phyloP scores from a whole-genome alignment of 2,888 invertebrate genomes.

The Odontocolon sp. region DNA sequence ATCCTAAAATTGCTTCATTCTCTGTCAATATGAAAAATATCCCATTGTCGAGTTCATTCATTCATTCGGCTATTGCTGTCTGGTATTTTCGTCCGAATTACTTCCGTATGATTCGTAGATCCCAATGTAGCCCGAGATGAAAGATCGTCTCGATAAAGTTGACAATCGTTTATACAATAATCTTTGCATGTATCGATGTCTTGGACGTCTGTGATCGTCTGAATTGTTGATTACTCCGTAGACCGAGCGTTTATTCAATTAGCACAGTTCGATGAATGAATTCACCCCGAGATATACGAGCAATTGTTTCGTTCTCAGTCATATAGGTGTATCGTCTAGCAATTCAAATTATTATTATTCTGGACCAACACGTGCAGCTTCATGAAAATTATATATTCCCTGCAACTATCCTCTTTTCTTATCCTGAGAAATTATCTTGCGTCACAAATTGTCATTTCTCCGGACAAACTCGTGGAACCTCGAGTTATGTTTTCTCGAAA shows the following conservation, averaged over 20 bases:
- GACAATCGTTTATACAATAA: conserved; percentile 1
- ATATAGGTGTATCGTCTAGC: no score
- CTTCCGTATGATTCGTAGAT: neutral
- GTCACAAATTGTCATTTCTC: no score
- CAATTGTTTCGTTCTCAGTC: neutral
- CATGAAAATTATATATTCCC: no score
- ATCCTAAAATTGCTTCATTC: neutral
- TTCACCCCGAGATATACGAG: conserved; percentile 1
- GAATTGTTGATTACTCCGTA: conserved; percentile 45
- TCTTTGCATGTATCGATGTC: conserved; percentile 1
- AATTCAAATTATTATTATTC: no score
- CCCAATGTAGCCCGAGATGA: neutral
- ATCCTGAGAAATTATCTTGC: no score
- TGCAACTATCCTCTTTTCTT: no score
- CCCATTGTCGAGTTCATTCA: neutral
- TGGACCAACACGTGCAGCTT: no score
- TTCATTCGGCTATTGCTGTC: neutral
- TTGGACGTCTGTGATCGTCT: conserved; percentile 28
- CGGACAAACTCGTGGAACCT: no score
- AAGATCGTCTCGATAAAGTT: neutral
- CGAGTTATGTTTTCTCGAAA: no score
- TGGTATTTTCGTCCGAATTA: neutral
- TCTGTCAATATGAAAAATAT: neutral
- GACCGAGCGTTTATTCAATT: conserved; percentile 55
- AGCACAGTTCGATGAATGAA: conserved; percentile 21